Evolutionary conservation across 2,113 vertebrate genomes (phyloP).

Genomic region (Rattus norvegicus): GRCr8 NC_086032.1:84725501-84726000

Average conservation of each 20-base stretch:
- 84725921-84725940: neutral
- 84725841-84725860: neutral
- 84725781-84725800: neutral
- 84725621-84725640: neutral
- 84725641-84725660: neutral
- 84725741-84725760: neutral
- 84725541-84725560: neutral
- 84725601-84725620: neutral
- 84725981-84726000: neutral
- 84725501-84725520: too few relatives aligned
- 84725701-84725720: neutral
- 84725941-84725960: neutral
- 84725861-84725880: neutral
- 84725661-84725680: neutral
- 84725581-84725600: neutral
- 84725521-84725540: neutral
- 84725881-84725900: neutral
- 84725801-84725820: neutral
- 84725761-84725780: neutral
- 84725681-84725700: neutral
- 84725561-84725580: neutral
- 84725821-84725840: neutral
- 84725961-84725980: neutral
- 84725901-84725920: neutral
- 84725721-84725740: neutral